phyloP scores from a whole-genome alignment of 2,888 invertebrate species.

The Ennomos quercinarius region DNA sequence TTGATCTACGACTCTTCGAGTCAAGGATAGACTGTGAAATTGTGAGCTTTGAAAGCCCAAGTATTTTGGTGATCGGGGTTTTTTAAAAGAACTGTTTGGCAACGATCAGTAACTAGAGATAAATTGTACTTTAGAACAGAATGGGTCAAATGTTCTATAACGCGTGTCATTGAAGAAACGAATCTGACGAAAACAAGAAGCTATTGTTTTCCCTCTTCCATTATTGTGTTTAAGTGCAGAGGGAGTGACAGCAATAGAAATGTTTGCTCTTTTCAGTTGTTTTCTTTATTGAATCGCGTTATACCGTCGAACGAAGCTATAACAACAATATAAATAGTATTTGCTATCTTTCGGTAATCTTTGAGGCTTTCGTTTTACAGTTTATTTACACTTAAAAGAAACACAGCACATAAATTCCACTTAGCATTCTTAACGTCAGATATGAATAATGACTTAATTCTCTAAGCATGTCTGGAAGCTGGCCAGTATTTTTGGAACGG shows the following conservation, averaged over 20 bases:
- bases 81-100: slow-evolving; percentile 16
- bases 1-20: slow-evolving; percentile 21
- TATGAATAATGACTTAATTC: slow-evolving; percentile 52
- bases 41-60: slow-evolving; percentile 17
- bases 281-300: too few species aligned
- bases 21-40: slow-evolving; percentile 10
- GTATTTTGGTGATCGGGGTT: slow-evolving; percentile 23
- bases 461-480: slow-evolving; percentile 41
- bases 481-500: slow-evolving; percentile 33
- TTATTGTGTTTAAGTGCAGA: too few species aligned
- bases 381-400: slow-evolving; percentile 16
- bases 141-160: neutral
- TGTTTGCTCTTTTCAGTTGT: too few species aligned
- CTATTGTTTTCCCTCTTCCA: too few species aligned
- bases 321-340: too few species aligned
- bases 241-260: too few species aligned
- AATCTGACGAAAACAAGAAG: too few species aligned
- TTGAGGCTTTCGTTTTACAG: too few species aligned
- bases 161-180: too few species aligned
- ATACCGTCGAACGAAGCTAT: too few species aligned
- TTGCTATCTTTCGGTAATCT: too few species aligned
- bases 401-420: slow-evolving; percentile 30
- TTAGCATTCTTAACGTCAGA: slow-evolving; percentile 42
- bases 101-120: slow-evolving; percentile 7
- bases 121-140: slow-evolving; percentile 7